These are phyloP conservation scores for Amiota communis DNA, from an alignment of 2,888 invertebrate species.

Conservation along the genomic window DNA sequence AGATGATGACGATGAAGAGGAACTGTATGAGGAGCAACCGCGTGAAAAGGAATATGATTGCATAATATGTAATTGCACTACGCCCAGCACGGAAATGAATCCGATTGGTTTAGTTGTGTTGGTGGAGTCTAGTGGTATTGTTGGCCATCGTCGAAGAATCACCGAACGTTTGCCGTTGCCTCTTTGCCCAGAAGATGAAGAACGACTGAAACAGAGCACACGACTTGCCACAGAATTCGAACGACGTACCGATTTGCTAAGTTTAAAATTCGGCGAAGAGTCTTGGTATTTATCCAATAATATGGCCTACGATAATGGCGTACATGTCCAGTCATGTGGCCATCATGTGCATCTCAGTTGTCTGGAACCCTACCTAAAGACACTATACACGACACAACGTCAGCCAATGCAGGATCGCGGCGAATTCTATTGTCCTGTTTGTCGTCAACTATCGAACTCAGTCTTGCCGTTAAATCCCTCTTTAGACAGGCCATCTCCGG, in stretches of 20 bases:
- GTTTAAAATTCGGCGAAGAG: slow-evolving; percentile 84
- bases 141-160: slow-evolving; percentile 81
- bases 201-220: slow-evolving; percentile 76
- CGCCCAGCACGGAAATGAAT: slow-evolving; percentile 86
- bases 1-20: slow-evolving; percentile 75
- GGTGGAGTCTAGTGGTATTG: slow-evolving; percentile 88
- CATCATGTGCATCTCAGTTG: slow-evolving; percentile 97
- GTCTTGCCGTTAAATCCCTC: slow-evolving; percentile 88
- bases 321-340: slow-evolving; percentile 95
- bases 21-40: slow-evolving; percentile 77
- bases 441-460: slow-evolving; percentile 92
- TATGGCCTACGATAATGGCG: slow-evolving; percentile 92
- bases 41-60: slow-evolving; percentile 89
- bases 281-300: slow-evolving; percentile 87
- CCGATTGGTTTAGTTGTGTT: slow-evolving; percentile 93
- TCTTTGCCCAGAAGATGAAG: slow-evolving; percentile 79
- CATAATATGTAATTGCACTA: slow-evolving; percentile 94
- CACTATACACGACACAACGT: slow-evolving; percentile 85
- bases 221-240: slow-evolving; percentile 85
- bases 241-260: slow-evolving; percentile 83
- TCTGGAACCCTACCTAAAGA: slow-evolving; percentile 90
- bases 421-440: slow-evolving; percentile 96
- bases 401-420: slow-evolving; percentile 85
- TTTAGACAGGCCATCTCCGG: slow-evolving; percentile 79
- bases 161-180: slow-evolving; percentile 74